Evolutionary conservation across 2,113 vertebrate genomes (phyloP), one percentile per base, ranked within the genome.

Genomic region (Cranoglanis bouderius): DNA sequence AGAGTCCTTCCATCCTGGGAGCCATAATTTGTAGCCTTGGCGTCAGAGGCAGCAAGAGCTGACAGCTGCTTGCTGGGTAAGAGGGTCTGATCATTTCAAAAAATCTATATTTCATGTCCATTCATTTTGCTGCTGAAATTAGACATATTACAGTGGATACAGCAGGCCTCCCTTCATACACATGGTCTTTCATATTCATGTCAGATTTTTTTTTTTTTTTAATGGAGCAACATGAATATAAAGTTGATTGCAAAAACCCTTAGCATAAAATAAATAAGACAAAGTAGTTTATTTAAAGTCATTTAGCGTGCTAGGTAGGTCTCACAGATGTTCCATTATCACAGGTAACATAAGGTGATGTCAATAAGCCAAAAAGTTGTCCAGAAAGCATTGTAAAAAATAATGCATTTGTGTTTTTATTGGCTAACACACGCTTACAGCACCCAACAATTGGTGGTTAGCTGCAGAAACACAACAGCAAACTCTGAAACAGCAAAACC

Each of bases 51-150:
- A 88, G 82, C 40, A 29, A 84, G 88, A 38, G 86, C 88, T 89
- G 90, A 88, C 85, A 85, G 84, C 67, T 75, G 29, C 82, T 81
- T 82, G 82, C 87, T 61, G 70, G 55, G 35, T 83, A 89, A 88
- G 81, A 84, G 82, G 46, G 88, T 85, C 51, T 55, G 63, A 89
- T 88, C 86, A 89, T 91, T 91, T 88, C 82, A 72, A 90, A 90
- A 90, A 89, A 91, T 90, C 80, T 91, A 91, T 91, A 89, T 88
- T 82, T 75, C 67, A 70, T 63, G 77, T 74, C 74, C 87, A 90
- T 90, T 89, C 78, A 78, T 90, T 88, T 82, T 77, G 53, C 83
- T 88, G 74, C 49, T 85, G 80, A 53, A 92, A 87, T 78, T 65
- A 88, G 61, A 85, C 51, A 35, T 83, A 87, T 91, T 80, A 83